Conservation (phyloP, 1,140 invertebrate genomes). For the Micrasema minimum region DNA sequence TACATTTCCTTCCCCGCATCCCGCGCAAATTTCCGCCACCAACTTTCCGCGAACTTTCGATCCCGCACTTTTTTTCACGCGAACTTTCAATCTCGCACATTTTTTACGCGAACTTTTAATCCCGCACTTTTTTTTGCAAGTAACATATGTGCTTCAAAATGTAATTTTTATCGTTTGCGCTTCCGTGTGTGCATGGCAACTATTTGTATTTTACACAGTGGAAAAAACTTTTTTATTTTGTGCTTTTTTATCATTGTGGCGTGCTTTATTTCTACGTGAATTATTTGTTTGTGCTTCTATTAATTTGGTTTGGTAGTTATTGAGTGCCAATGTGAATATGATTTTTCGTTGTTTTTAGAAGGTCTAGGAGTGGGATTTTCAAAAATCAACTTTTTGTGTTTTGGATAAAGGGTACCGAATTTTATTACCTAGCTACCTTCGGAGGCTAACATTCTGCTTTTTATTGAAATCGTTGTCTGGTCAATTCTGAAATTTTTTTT, state of each 20-base stretch:
- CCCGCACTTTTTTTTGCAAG: not conserved
- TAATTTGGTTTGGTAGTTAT: conserved; percentile 6
- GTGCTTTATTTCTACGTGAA: conserved; percentile 20
- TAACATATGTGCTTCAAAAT: no score
- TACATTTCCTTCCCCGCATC: not conserved
- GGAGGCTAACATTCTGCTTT: no score
- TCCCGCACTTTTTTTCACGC: not conserved
- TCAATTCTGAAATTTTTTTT: no score
- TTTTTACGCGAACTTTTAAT: conserved; percentile 1
- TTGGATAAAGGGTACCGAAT: no score
- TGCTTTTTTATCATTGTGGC: conserved; percentile 27
- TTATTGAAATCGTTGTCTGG: no score
- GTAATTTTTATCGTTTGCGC: not conserved
- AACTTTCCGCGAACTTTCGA: conserved; percentile 19
- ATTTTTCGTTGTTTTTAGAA: not conserved
- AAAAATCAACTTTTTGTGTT: no score
- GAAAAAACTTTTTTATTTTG: conserved; percentile 9
- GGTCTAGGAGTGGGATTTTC: no score
- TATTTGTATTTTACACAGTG: not conserved
- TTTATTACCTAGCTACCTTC: no score
- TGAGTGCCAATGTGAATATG: conserved; percentile 3
- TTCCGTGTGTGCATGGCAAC: conserved; percentile 31
- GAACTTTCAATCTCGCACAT: not conserved
- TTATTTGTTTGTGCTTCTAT: conserved; percentile 8
- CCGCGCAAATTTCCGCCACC: conserved; percentile 10